Conservation (phyloP, 2,797 vertebrate genomes). For the Galago senegalensis region DNA sequence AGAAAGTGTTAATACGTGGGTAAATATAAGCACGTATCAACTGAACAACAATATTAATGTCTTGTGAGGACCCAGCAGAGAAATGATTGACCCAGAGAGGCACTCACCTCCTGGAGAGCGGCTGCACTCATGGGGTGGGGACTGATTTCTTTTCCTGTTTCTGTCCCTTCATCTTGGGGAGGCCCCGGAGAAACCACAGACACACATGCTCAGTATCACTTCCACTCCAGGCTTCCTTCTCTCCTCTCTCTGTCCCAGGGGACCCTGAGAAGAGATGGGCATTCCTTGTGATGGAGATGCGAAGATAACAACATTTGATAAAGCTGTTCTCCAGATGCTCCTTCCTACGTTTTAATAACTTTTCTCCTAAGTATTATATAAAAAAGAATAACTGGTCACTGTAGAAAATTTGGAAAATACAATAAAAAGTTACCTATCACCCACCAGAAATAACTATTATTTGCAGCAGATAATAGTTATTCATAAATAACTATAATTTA, state of each 20-base stretch:
- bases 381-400: neutral
- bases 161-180: neutral
- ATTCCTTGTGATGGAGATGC: neutral
- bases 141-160: neutral
- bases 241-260: neutral
- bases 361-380: neutral
- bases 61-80: neutral
- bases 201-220: neutral
- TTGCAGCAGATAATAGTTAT: neutral
- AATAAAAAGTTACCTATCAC: neutral
- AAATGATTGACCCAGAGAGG: neutral
- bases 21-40: neutral
- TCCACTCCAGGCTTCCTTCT: neutral
- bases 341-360: constrained; percentile 5
- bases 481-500: too few species aligned
- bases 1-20: neutral
- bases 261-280: neutral
- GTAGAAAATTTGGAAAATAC: neutral
- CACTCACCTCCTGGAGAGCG: neutral
- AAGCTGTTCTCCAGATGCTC: neutral
- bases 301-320: neutral
- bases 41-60: neutral
- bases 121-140: neutral
- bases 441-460: too few species aligned
- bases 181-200: neutral